Evolutionary conservation across 2,113 vertebrate species (phyloP).

Genomic region (Pluvialis apricaria): DNA sequence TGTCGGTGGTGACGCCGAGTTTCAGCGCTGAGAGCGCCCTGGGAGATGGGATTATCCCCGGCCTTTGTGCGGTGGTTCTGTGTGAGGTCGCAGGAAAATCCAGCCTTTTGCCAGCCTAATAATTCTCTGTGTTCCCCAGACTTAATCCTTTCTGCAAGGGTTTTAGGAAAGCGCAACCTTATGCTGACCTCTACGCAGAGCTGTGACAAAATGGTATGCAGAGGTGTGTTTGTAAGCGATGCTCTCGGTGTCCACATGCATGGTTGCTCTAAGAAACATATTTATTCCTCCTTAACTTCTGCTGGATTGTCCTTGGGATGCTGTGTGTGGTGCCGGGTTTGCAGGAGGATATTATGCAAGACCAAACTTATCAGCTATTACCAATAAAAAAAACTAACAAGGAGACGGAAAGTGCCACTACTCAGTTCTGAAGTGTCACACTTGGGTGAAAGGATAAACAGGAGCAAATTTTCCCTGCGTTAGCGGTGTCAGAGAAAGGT

Average conservation of each 20-base stretch:
- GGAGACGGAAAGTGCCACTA: neutral
- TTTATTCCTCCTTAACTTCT: neutral
- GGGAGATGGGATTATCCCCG: neutral
- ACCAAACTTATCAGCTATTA: neutral
- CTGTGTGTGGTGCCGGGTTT: neutral
- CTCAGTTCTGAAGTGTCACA: neutral
- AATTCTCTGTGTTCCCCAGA: neutral
- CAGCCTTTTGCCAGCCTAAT: neutral
- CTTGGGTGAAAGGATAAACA: neutral
- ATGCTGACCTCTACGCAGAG: neutral
- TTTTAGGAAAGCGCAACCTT: neutral
- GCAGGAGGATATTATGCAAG: neutral
- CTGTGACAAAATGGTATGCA: neutral
- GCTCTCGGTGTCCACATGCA: neutral
- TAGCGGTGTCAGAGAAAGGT: neutral
- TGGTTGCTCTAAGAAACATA: neutral
- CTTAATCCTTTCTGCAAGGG: neutral
- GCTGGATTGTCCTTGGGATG: neutral
- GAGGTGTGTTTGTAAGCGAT: neutral
- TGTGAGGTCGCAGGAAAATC: neutral
- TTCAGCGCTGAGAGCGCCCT: neutral
- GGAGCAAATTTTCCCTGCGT: neutral
- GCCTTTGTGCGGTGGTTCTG: neutral
- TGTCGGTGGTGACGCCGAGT: accelerated
- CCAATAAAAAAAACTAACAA: neutral